Evolutionary conservation across 2,113 vertebrate genomes (phyloP), one percentile per base, ranked within the genome.

Genomic region (Aspiorhynchus laticeps): DNA sequence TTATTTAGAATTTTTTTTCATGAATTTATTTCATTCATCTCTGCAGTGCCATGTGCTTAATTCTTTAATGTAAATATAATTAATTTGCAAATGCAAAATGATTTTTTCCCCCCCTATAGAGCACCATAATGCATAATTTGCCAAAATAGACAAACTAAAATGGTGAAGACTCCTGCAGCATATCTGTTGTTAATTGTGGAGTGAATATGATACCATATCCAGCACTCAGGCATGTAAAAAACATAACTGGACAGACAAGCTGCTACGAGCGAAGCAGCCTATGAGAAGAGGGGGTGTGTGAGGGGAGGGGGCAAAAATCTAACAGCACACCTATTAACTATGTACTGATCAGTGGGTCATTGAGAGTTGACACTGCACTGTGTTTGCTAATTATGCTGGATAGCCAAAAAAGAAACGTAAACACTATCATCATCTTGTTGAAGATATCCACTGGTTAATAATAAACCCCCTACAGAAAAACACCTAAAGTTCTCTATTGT

Each of bases 341-440:
- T 10, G 65, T n/a, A 80, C 81, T 80, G 79, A 84, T 85, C 85
- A 51, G 14, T 24, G 19, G 77, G 73, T 73, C 85, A 63, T 46
- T 53, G 56, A 84, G 21, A 69, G 86, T 87, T 65, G 17, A 85
- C 59, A 43, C 21, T 84, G n/a, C 24, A 63, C 56, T n/a, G 24
- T 91, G 88, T 90, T 89, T 90, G 48, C 84, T n/a, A 67, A 69
- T 65, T 46, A 51, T 77, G 33, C 56, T 46, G 43, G n/a, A 33
- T 69, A 36, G 43, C 2, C 15, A 63, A 56, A 77, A 83, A 43
- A 75, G 15, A 74, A 36, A 19, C 36, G 10, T 56, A n/a, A 69
- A 33, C 14, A 38, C 38, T 38, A 73, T 53, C 10, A 6, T 46
- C 48, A 46, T 17, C 28, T 38, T 59, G n/a, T 48, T 77, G 80